Evolutionary conservation across 2,797 vertebrate species (phyloP).

Genomic region (Acrossocheilus wenchowensis): DNA sequence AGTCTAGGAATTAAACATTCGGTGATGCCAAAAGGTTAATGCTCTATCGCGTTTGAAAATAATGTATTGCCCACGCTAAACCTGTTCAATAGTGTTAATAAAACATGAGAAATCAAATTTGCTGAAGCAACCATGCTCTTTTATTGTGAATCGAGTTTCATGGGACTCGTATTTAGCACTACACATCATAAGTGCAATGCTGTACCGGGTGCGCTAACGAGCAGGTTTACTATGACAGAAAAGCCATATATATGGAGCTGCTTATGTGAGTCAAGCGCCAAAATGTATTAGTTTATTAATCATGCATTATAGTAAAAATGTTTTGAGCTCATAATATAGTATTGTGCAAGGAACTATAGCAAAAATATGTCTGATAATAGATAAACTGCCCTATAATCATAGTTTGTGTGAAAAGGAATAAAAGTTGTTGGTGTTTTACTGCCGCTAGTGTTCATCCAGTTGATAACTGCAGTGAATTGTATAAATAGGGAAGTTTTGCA

Average conservation of each 20-base stretch:
- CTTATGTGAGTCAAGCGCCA: neutral
- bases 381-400: neutral
- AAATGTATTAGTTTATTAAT: neutral
- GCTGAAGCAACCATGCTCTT: no score
- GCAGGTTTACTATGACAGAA: neutral
- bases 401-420: neutral
- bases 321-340: neutral
- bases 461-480: no score
- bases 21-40: neutral
- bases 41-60: no score
- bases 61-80: neutral
- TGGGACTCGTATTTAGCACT: no score
- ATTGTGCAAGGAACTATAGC: neutral
- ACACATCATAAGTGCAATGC: no score
- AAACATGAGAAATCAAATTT: no score
- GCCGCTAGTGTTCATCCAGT: neutral
- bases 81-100: neutral
- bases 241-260: neutral
- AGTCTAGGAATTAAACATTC: neutral
- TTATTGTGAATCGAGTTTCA: no score
- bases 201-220: neutral
- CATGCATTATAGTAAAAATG: neutral
- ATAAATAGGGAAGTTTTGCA: neutral
- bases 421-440: neutral
- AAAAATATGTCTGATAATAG: neutral